Evolutionary conservation across 2,888 invertebrate genomes (phyloP), one percentile per base, ranked within the genome.

Genomic region (Micoletzkya japonica): DNA sequence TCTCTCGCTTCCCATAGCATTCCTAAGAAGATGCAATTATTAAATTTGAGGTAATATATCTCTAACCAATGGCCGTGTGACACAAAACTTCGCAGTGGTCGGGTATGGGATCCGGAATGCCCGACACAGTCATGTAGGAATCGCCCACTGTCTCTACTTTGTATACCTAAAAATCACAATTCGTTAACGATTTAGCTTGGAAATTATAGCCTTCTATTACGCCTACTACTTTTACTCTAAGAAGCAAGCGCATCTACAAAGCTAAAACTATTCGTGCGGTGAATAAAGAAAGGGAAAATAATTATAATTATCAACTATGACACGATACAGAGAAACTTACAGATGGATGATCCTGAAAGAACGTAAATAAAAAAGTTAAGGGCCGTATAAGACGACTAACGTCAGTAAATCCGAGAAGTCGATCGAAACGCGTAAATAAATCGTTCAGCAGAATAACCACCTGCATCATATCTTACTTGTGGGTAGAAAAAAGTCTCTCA

Each of bases 11-110:
- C 83, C 75, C 78, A 77, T 32, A 85, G 69, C 83, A 85, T 85
- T 28, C 78, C 78, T 73, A 1, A 2, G 59, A 34, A 37, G 4
- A 34, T 24, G 7, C 24, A 20, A 4, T 4, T 56, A 26, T 30
- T 3, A n/a, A 26, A 30, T 17, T 4, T 56, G 32, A 56, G 10
- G 1, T n/a, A 24, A 56, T 28, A 17, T 4, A 80, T 32, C 4
- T 28, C 63, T 83, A 81, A 63, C 81, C 85, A 50, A 86, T 59
- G 1, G 86, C 86, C 63, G 85, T 79, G 63, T 85, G 80, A 58
- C 85, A 82, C 36, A 87, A 80, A 34, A 74, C 76, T 54, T 83
- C 81, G 7, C 84, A 82, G 72, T 87, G 86, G 20, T 80, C 73
- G 0, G 73, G 71, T 4, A 73, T 58, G 34, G 57, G 64, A 3